A percentile compares a stretch with the other conserved stretches of the same genome.
These are phyloP conservation scores for Zygaena filipendulae DNA, from an alignment of 2,888 invertebrate genomes.

Conservation along the genomic window DNA sequence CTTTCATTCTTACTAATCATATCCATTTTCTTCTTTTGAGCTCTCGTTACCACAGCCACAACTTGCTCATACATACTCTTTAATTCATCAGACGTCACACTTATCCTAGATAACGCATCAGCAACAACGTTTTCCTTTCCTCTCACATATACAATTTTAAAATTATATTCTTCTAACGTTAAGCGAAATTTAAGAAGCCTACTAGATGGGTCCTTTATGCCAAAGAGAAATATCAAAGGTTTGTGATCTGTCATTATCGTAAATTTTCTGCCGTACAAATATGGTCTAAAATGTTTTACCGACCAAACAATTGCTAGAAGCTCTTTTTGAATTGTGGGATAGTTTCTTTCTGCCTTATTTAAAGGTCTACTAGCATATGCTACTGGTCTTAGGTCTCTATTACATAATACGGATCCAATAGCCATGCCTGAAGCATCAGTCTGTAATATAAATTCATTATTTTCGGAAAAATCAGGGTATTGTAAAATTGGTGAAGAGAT, in stretches of 20 bases:
- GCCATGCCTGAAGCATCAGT: slow-evolving; percentile 13
- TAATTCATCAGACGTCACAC: slow-evolving; percentile 12
- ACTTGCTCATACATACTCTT: slow-evolving; percentile 13
- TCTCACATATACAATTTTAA: slow-evolving; percentile 13
- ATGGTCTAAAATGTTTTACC: slow-evolving; percentile 10
- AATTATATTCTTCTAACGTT: slow-evolving; percentile 11
- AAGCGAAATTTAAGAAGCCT: slow-evolving; percentile 4
- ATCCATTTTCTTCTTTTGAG: slow-evolving; percentile 5
- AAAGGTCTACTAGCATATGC: slow-evolving; percentile 15
- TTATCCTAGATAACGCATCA: slow-evolving; percentile 14
- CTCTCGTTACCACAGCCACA: slow-evolving; percentile 13
- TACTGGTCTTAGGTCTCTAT: slow-evolving; percentile 11
- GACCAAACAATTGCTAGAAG: slow-evolving; percentile 15
- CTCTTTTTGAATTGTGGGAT: slow-evolving; percentile 14
- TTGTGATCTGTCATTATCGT: slow-evolving; percentile 5
- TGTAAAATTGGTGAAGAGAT: slow-evolving; percentile 8
- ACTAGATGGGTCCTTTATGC: slow-evolving; percentile 10
- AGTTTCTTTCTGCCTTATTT: slow-evolving; percentile 14
- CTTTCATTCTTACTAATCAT: background rate
- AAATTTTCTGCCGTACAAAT: slow-evolving; percentile 4
- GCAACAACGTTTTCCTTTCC: slow-evolving; percentile 13
- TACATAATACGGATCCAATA: slow-evolving; percentile 13
- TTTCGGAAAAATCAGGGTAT: slow-evolving; percentile 10
- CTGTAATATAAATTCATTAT: slow-evolving; percentile 11
- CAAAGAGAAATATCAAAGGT: slow-evolving; percentile 7